Base-by-base conservation (phyloP, 35 echinoderm and acorn worm genomes). In the Lytechinus pictus region DNA sequence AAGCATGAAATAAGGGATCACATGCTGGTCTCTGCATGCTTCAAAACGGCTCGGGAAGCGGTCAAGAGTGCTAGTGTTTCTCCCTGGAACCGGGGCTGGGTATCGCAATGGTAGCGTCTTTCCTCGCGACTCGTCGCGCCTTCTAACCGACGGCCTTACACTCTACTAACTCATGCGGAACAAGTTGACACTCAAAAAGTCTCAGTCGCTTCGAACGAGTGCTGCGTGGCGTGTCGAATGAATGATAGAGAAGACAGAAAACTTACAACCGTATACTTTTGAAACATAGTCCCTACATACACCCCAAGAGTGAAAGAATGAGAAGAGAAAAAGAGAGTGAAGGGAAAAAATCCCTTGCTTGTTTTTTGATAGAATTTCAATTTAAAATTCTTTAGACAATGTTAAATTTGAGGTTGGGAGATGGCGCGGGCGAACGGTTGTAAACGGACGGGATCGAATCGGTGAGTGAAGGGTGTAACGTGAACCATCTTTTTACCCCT, bases 301-400 rank as follows among this genome's bases (percentile, higher is more conserved):
- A 93, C 52, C 9, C 55, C 88, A 27, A 52, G 88, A 90, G 8
- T 52, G 88, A 90, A 90, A 90, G 52, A 90, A 90, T 52, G 53
- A 57, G 27, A 93, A 54, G 55, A 16, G 53, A 93, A 12, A 93
- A 27, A 27, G 53, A 11, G 92, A 93, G 33, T 44, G 33, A 54
- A 27, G 3, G 55, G 57, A 93, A 93, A 93, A 93, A 27, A 57
- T 33, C 54, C 92, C 55, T 93, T 93, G 92, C 92, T 93, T 93
- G 92, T 93, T 93, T 93, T 79, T 93, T 93, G 92, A 93, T 93
- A 93, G 54, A 93, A 93, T 93, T 93, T 93, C 92, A 93, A 93
- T 93, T 93, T 93, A 57, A 93, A 93, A 93, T 93, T 93, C 92
- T 93, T 93, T 93, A 53, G 53, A 93, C 27, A 57, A 93, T 93